phyloP scores from a whole-genome alignment of 2,113 vertebrate species.

The Neomonachus schauinslandi region DNA sequence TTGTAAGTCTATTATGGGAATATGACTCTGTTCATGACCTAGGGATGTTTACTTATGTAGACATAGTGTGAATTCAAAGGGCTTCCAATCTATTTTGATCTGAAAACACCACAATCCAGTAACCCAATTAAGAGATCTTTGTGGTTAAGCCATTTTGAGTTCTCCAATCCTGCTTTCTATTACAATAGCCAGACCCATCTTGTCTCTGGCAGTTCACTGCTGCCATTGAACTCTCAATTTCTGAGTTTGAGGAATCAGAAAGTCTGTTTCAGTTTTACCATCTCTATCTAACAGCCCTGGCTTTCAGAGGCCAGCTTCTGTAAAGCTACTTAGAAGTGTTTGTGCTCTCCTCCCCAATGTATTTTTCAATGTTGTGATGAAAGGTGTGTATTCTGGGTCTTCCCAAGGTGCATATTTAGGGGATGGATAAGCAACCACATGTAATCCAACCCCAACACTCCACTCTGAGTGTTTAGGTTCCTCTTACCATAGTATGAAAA shows the following conservation, averaged over 20 bases:
- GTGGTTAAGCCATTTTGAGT: not conserved
- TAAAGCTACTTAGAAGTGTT: not conserved
- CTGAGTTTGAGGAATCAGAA: not conserved
- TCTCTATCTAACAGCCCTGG: not conserved
- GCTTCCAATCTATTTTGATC: not conserved
- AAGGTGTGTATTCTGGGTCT: fast-evolving
- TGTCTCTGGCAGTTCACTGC: not conserved
- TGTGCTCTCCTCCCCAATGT: not conserved
- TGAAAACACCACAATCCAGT: not conserved
- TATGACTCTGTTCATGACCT: not conserved
- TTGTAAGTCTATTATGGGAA: not conserved
- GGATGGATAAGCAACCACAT: not conserved
- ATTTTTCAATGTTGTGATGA: not conserved
- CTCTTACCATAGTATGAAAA: not conserved
- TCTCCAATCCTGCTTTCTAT: not conserved
- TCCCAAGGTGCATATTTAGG: not conserved
- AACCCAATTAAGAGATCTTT: not conserved
- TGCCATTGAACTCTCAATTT: not conserved
- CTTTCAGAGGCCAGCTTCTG: not conserved
- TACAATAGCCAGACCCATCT: not conserved
- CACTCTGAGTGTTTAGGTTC: not conserved
- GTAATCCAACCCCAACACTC: not conserved
- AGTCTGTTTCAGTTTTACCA: not conserved
- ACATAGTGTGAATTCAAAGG: not conserved
- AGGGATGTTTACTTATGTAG: not conserved